A percentile compares a stretch with the other conserved stretches of the same genome.
phyloP scores from a whole-genome alignment of 2,113 vertebrate species.

The Chionis minor region DNA sequence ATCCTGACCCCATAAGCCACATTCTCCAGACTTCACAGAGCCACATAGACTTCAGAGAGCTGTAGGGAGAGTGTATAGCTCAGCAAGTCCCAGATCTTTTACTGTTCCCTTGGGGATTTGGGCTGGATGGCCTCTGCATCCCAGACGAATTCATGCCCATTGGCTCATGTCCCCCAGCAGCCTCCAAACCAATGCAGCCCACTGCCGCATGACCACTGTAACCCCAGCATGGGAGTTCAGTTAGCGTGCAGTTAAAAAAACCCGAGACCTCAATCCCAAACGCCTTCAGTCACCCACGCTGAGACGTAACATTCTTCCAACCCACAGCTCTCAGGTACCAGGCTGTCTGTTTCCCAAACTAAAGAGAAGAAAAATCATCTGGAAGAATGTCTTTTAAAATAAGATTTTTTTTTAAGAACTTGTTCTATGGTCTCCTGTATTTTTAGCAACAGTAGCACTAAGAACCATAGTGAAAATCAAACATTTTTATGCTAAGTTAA shows the following conservation, averaged over 20 bases:
- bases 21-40: neutral
- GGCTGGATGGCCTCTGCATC: neutral
- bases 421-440: neutral
- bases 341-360: neutral
- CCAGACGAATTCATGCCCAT: neutral
- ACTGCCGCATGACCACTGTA: neutral
- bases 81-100: constrained; percentile 9
- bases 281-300: neutral
- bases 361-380: neutral
- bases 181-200: neutral
- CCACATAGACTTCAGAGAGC: neutral
- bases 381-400: neutral
- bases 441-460: constrained; percentile 20
- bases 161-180: neutral
- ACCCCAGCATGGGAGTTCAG: neutral
- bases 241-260: neutral
- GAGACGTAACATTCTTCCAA: neutral
- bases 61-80: neutral
- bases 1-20: constrained; percentile 4
- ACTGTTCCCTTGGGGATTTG: constrained; percentile 27
- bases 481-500: neutral
- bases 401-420: neutral
- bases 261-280: neutral
- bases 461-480: neutral
- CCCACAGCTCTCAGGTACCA: neutral